These are phyloP conservation scores for Menura novaehollandiae DNA, from an alignment of 2,113 vertebrate species.

Conservation along the genomic window DNA sequence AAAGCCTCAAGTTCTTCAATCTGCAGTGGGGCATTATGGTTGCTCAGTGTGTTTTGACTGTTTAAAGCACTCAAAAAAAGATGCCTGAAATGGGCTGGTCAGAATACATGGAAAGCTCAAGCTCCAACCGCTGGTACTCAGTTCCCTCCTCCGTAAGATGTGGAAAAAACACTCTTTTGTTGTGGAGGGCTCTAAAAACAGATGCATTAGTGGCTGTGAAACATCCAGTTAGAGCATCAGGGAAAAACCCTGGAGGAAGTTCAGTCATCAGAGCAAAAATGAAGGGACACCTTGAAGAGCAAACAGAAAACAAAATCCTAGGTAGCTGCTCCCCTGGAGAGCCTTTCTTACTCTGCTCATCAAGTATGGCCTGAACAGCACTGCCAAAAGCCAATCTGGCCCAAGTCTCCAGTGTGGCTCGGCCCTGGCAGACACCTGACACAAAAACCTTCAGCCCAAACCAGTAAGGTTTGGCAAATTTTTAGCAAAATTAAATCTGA, in stretches of 20 bases:
- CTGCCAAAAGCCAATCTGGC: background rate
- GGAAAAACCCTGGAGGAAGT: background rate
- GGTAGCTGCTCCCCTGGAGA: background rate
- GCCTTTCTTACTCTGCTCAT: background rate
- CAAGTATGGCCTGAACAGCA: accelerated
- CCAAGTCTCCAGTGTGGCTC: background rate
- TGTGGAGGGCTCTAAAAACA: background rate
- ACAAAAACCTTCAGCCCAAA: background rate
- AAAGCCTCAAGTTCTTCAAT: background rate
- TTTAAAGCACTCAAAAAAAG: background rate
- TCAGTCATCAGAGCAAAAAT: background rate
- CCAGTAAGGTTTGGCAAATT: background rate
- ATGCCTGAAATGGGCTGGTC: background rate
- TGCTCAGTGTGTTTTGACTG: background rate
- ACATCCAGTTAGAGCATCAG: background rate
- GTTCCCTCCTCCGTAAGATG: background rate
- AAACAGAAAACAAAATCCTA: background rate
- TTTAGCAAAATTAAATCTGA: background rate
- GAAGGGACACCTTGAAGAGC: background rate
- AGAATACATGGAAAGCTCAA: background rate
- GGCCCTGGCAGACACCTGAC: background rate
- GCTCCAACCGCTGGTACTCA: background rate
- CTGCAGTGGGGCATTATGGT: background rate
- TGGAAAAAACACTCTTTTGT: background rate
- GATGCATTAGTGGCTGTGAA: background rate